phyloP scores from a whole-genome alignment of 2,113 vertebrate species.

The Cisticola juncidis region DNA sequence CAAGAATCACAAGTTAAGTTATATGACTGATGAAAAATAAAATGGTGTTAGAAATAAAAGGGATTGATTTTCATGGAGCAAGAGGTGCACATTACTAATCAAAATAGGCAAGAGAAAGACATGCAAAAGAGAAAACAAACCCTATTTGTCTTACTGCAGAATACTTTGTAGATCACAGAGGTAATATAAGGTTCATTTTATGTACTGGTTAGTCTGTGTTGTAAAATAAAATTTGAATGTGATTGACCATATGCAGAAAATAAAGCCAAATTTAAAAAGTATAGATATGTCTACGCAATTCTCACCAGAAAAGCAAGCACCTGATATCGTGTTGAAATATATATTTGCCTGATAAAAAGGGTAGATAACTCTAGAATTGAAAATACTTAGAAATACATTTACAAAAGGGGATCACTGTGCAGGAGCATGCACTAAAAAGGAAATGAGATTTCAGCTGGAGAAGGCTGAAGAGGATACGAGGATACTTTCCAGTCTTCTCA shows the following conservation, averaged over 20 bases:
- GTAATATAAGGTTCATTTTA: not conserved
- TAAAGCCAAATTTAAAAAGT: not conserved
- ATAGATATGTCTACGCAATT: not conserved
- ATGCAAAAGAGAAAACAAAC: not conserved
- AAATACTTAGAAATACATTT: not conserved
- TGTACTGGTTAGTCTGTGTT: not conserved
- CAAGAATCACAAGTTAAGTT: not conserved
- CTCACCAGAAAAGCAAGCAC: not conserved
- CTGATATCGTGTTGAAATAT: not conserved
- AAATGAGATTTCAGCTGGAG: not conserved
- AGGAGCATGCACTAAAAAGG: not conserved
- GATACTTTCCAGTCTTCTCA: not conserved
- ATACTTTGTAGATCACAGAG: not conserved
- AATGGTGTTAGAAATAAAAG: not conserved
- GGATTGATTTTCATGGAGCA: not conserved
- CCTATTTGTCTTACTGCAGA: not conserved
- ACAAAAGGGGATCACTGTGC: not conserved
- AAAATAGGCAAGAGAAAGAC: not conserved
- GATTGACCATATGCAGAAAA: not conserved
- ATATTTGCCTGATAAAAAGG: not conserved
- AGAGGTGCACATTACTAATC: not conserved
- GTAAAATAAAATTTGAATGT: not conserved
- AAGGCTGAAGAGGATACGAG: not conserved
- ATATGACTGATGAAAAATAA: not conserved
- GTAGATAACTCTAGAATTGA: not conserved